A percentile compares a stretch with the other conserved stretches of the same genome.
These are phyloP conservation scores for Tolmerus cingulatus DNA, from an alignment of 2,888 invertebrate genomes.

Conservation along the genomic window DNA sequence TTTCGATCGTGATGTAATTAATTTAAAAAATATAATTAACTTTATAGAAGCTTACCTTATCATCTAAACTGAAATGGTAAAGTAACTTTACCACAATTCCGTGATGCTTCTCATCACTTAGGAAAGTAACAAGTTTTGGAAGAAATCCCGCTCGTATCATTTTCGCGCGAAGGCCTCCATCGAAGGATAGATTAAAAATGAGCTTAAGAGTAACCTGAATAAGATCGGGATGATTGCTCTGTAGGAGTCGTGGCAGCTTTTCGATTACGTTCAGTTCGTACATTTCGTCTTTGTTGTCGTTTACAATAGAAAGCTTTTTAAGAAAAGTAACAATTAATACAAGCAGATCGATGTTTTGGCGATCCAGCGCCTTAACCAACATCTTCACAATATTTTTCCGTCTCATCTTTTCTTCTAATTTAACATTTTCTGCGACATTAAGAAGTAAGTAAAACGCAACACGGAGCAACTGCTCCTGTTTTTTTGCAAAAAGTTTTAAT, in stretches of 20 bases:
- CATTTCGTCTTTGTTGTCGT: constrained; percentile 95
- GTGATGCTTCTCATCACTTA: constrained; percentile 85
- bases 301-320: constrained; percentile 92
- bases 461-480: constrained; percentile 91
- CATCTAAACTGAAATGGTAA: constrained; percentile 95
- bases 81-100: constrained; percentile 81
- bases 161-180: constrained; percentile 82
- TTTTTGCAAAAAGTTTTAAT: constrained; percentile 81
- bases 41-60: constrained; percentile 62
- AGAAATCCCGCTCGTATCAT: constrained; percentile 91
- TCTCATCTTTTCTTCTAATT: constrained; percentile 97
- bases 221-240: constrained; percentile 68
- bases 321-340: constrained; percentile 92
- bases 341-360: constrained; percentile 88
- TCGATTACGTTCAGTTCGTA: constrained; percentile 80
- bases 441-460: constrained; percentile 92
- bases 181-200: constrained; percentile 95
- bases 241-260: constrained; percentile 82
- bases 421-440: constrained; percentile 94
- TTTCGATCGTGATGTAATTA: neutral
- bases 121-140: constrained; percentile 86
- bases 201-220: constrained; percentile 83
- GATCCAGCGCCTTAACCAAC: constrained; percentile 86
- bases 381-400: constrained; percentile 90
- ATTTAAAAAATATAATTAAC: neutral